Base-by-base conservation (phyloP, 2,797 vertebrate species). In the Moxostoma hubbsi region DNA sequence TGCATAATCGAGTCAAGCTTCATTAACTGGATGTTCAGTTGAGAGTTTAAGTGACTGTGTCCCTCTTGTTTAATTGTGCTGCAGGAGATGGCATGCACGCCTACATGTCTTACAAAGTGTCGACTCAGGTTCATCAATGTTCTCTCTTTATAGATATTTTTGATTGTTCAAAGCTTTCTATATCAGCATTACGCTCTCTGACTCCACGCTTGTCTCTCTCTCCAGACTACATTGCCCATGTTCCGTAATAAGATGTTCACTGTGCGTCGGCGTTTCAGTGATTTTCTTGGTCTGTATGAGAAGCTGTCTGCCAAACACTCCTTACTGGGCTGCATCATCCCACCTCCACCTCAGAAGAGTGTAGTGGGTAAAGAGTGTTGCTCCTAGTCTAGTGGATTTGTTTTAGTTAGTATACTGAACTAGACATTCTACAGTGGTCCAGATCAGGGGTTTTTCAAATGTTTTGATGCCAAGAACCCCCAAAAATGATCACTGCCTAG, bases 51-150 rank as follows among this genome's bases (percentile, higher is more conserved):
- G 11, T 51, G n/a, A 63, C 10, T 0, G 10, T 66, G 7, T 62
- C 59, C 43, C 66, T 49, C 10, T 24, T 63, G 5, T 7, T 6
- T 62, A 54, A 15, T 36, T 84, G 8, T 77, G 18, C 83, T 71
- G 9, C 47, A 99, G 98, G 98, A 68, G 98, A 99, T 58, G 98
- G 98, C 53, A 99, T 99, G 97, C 97, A 96, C 67, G 97, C 98
- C 0, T 99, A 97, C 0, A 93, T 99, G 89, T 96, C 96, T 86
- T 99, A 98, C 91, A 98, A 95, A 94, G 97, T 99, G 7, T 96
- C 96, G 12, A 99, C 97, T 15, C 94, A 96, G 97, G 98, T 99
- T 87, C 46, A 10, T 18, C 77, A 73, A 46, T 18, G 4, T 5
- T 55, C 47, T 16, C 49, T 18, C 2, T 43, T 45, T 36, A 36